Conservation (phyloP, 92 coral and sea anemone genomes). For the Paramuricea clavata region DNA sequence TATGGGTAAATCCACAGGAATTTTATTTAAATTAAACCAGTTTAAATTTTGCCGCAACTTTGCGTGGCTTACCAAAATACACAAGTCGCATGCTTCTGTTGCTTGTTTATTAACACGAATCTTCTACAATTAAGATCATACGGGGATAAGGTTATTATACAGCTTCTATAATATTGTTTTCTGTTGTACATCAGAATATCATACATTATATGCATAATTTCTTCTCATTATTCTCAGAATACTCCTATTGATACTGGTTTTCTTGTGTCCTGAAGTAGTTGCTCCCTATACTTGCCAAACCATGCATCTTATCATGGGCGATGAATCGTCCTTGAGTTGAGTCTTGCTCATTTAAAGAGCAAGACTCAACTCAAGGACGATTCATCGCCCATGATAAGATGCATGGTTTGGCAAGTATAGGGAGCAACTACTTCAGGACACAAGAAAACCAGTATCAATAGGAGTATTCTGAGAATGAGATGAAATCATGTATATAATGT, state of each 20-base stretch:
- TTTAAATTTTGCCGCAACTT: not conserved
- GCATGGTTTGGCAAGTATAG: no score
- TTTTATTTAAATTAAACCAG: not conserved
- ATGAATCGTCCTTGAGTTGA: not conserved
- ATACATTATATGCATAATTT: no score
- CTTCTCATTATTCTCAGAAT: not conserved
- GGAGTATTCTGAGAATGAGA: no score
- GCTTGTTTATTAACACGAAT: not conserved
- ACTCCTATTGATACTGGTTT: not conserved
- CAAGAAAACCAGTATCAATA: no score
- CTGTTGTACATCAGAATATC: no score
- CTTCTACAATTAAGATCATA: not conserved
- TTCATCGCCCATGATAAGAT: no score
- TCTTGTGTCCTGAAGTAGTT: not conserved
- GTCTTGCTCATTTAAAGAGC: not conserved
- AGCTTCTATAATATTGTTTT: no score
- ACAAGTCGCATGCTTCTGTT: not conserved
- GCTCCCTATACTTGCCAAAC: not conserved
- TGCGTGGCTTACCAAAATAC: not conserved
- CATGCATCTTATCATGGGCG: not conserved
- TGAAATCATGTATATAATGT: no score
- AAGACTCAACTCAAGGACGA: no score
- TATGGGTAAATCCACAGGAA: slow-evolving; percentile 4
- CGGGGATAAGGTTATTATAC: no score
- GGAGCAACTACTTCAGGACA: no score